These are phyloP conservation scores for Acronicta psi DNA, from an alignment of 2,888 invertebrate species.

Conservation along the genomic window DNA sequence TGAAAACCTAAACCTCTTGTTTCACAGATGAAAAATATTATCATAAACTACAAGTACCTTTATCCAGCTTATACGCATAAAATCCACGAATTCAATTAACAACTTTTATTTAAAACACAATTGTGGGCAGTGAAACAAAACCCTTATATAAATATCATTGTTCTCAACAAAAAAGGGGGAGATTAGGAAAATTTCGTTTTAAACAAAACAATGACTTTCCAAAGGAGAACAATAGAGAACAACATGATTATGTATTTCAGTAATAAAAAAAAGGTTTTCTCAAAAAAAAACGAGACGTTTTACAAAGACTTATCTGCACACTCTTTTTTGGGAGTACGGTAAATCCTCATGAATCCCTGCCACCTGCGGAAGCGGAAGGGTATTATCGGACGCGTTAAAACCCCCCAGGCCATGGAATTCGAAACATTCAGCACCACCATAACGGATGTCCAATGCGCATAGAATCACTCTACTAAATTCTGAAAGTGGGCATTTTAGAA, in stretches of 20 bases:
- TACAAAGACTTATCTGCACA: conserved; percentile 20
- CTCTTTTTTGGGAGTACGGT: too few relatives aligned
- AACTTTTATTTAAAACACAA: not conserved
- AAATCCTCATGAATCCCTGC: too few relatives aligned
- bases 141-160: not conserved
- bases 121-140: conserved; percentile 1
- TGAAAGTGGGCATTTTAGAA: too few relatives aligned
- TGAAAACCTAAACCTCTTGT: too few relatives aligned
- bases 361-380: too few relatives aligned
- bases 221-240: conserved; percentile 7
- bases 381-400: too few relatives aligned
- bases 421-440: too few relatives aligned
- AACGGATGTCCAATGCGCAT: too few relatives aligned
- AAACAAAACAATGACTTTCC: conserved; percentile 12
- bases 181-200: not conserved
- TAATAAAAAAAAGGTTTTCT: conserved; percentile 32
- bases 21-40: too few relatives aligned
- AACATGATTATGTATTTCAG: conserved; percentile 8
- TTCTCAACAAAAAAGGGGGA: conserved; percentile 1
- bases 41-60: too few relatives aligned
- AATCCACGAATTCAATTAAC: not conserved
- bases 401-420: too few relatives aligned
- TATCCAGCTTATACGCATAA: not conserved
- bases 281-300: conserved; percentile 26
- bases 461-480: too few relatives aligned